Base-by-base conservation (phyloP, 2,113 vertebrate genomes). In the Pseudonaja textilis region DNA sequence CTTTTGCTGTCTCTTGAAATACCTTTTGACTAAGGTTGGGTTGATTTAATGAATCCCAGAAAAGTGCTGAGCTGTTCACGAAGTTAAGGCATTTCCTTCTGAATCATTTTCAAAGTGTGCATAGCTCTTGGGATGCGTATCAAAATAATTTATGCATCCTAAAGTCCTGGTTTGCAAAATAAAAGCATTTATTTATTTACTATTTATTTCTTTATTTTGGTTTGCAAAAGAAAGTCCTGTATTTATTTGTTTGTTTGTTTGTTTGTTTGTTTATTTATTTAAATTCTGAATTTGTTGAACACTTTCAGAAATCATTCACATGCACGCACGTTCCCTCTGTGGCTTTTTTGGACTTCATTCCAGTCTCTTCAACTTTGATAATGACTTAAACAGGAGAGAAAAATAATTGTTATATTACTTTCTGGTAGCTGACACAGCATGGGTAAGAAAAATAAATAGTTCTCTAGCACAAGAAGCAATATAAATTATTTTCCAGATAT, bases 121-220 rank as follows among this genome's bases (percentile, higher is more conserved):
- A 81, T 81, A 81, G 69, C 18, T 81, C 74, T 90, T 90, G 95
- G 93, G 87, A 92, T 92, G 89, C 29, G 52, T 69, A 81, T 94
- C 64, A 7, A 29, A 91, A 54, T 14, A 56, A 92, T 29, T 12
- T 12, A 14, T 56, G 26, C 54, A 93, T 12, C 14, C 81, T 91
- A 20, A 93, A 90, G 45, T 91, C 56, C 56, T 91, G 88, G 56
- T 52, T 95, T 93, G 88, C 29, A 94, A 92, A 5, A 85, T 42
- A 93, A 92, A 89, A 90, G 5, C 88, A 47, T 94, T 20, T 29
- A 3, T 26, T 3, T 7, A 74, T 3, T 54, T 95, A 39, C 64
- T 94, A 93, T 64, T 64, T 64, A 59, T 50, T 50, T 50, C 9
- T 50, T 50, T 9, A 50, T 50, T 50, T 56, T 18, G 86, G 56